phyloP scores from a whole-genome alignment of 2,888 invertebrate genomes.

The Protophormia terraenovae region DNA sequence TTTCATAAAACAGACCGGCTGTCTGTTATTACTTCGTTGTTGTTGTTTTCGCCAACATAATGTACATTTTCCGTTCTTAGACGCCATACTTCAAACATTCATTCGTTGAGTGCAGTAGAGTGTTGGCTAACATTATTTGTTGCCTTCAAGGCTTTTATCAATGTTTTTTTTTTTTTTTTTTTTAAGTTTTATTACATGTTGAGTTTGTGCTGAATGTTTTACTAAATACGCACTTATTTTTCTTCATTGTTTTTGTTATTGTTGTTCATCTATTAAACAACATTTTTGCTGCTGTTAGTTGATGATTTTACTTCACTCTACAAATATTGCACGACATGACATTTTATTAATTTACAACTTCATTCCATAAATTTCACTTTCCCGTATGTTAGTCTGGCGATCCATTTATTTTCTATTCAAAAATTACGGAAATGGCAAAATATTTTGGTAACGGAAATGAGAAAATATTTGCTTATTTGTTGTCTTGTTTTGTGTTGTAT shows the following conservation, averaged over 20 bases:
- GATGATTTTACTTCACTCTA: constrained; percentile 42
- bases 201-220: constrained; percentile 30
- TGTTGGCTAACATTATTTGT: background rate
- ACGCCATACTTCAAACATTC: background rate
- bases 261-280: background rate
- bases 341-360: constrained; percentile 24
- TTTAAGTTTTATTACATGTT: constrained; percentile 47
- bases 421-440: constrained; percentile 72
- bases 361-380: constrained; percentile 11
- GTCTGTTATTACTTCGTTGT: constrained; percentile 12
- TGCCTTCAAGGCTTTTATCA: constrained; percentile 41
- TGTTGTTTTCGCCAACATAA: background rate
- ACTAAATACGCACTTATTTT: constrained; percentile 33
- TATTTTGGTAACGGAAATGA: constrained; percentile 74
- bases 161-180: no score
- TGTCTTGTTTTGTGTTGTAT: background rate
- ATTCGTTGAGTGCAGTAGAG: background rate
- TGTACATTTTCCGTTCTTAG: background rate
- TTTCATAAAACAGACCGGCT: constrained; percentile 8
- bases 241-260: background rate
- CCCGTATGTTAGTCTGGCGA: background rate
- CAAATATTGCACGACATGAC: constrained; percentile 37
- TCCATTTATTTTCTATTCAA: constrained; percentile 37
- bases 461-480: constrained; percentile 68
- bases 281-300: constrained; percentile 13